Percentiles rank a stretch among this genome's conserved stretches.
phyloP scores from a whole-genome alignment of 2,888 invertebrate species.

The Crematogaster levior region DNA sequence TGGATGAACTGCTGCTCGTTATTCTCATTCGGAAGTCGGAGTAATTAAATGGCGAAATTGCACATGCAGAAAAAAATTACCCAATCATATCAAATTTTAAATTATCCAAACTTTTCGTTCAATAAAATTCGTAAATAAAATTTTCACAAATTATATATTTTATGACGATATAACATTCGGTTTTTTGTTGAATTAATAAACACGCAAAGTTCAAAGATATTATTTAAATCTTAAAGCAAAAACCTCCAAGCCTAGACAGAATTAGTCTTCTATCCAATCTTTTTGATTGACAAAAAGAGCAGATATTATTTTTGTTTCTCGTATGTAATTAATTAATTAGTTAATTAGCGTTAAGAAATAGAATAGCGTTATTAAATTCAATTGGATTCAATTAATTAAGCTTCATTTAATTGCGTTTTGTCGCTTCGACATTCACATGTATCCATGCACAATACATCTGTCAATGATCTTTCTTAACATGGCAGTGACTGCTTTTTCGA shows the following conservation, averaged over 20 bases:
- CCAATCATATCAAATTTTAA: not conserved
- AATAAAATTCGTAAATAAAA: constrained; percentile 4
- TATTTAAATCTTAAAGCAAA: not conserved
- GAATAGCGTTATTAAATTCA: too few relatives aligned
- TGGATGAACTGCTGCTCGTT: constrained; percentile 65
- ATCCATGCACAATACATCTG: not conserved
- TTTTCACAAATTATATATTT: constrained; percentile 1
- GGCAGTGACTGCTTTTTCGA: constrained; percentile 25
- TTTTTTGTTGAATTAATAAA: not conserved
- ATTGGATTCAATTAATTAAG: constrained; percentile 8
- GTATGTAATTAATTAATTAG: constrained; percentile 14
- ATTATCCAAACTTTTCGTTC: not conserved
- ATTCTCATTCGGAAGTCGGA: constrained; percentile 46
- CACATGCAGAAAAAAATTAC: constrained; percentile 10
- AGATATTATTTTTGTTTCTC: not conserved
- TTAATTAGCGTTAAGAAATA: constrained; percentile 1
- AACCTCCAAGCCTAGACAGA: not conserved
- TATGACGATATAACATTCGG: not conserved
- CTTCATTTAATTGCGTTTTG: constrained; percentile 1
- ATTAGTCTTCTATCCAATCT: not conserved
- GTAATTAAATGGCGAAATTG: constrained; percentile 33
- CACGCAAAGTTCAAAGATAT: not conserved
- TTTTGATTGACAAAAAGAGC: not conserved
- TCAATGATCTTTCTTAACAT: not conserved
- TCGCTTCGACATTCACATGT: not conserved